Evolutionary conservation across 2,797 vertebrate genomes (phyloP), one percentile per base, ranked within the genome.

Genomic region (Pygocentrus nattereri): DNA sequence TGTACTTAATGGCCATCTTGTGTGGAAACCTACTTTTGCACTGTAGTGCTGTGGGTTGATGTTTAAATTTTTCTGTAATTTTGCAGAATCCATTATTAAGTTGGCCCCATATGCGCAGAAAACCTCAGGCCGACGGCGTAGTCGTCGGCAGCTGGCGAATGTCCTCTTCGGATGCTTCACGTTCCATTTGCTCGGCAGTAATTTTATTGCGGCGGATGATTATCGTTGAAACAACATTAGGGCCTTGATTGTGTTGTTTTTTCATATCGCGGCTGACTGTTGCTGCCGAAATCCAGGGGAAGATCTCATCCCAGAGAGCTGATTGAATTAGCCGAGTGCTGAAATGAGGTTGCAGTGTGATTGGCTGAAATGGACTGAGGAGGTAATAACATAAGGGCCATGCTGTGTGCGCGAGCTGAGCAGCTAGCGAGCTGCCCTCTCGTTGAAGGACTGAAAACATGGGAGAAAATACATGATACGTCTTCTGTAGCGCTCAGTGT

Each of bases 291-390:
- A 85, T 80, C 85, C 71, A 74, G 80, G 76, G 69, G 78, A 83
- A 83, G 85, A 88, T 89, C 79, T 83, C 84, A 85, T 89, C 85
- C 78, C 78, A 25, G 59, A 59, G 76, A 82, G 49, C 79, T 87
- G 90, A 93, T 92, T 90, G 78, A 89, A 92, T 92, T 90, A 81
- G 88, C 87, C 87, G 76, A 77, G 84, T 88, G 83, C 81, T 87
- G 86, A 90, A 90, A 92, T 91, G 88, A 85, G 83, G 91, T 87
- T 73, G 78, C 68, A 84, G 50, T 69, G 83, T 85, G 88, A 88
- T 83, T 41, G 81, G 78, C 83, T 84, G 82, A 89, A 91, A 90
- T 88, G 82, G 82, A 77, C 76, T 82, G 83, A 75, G 82, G 83
- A 87, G 85, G 78, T 85, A 86, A 91, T 87, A 85, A 88, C 86